phyloP scores from a whole-genome alignment of 1,140 invertebrate genomes.

The Procambarus clarkii region DNA sequence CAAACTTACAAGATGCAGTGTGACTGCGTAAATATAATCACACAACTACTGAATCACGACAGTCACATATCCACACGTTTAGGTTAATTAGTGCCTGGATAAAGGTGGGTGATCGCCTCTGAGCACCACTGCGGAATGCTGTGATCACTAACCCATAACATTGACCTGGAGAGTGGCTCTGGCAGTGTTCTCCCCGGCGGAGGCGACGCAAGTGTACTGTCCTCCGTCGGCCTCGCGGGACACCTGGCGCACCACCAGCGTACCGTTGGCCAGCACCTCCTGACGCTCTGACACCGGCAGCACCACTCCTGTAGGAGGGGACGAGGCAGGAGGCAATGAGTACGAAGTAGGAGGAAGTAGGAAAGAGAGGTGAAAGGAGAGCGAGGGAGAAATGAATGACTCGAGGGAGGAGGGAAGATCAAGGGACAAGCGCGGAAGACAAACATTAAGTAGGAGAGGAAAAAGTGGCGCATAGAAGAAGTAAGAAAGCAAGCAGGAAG shows the following conservation, averaged over 20 bases:
- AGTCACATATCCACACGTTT: too few species aligned
- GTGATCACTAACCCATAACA: slow-evolving; percentile 75
- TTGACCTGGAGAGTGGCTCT: slow-evolving; percentile 78
- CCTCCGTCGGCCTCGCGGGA: slow-evolving; percentile 85
- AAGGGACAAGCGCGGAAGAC: too few species aligned
- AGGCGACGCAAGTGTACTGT: slow-evolving; percentile 91
- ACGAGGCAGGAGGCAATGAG: neutral
- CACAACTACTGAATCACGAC: too few species aligned
- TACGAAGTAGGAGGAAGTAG: neutral
- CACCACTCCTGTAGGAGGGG: slow-evolving; percentile 47
- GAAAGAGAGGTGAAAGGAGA: neutral
- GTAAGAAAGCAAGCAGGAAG: too few species aligned
- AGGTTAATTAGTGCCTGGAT: too few species aligned
- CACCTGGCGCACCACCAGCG: slow-evolving; percentile 81
- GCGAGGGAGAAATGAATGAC: too few species aligned
- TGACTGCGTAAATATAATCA: too few species aligned
- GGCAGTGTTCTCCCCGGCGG: slow-evolving; percentile 88
- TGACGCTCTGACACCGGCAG: slow-evolving; percentile 78
- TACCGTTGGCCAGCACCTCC: slow-evolving; percentile 81
- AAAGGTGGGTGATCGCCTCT: too few species aligned
- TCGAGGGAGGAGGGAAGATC: too few species aligned
- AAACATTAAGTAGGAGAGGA: too few species aligned
- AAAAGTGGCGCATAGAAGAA: too few species aligned
- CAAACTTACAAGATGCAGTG: too few species aligned
- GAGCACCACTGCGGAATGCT: neutral